Evolutionary conservation across 2,888 invertebrate species (phyloP), one percentile per base, ranked within the genome.

Genomic region (Lamproptera curius): DNA sequence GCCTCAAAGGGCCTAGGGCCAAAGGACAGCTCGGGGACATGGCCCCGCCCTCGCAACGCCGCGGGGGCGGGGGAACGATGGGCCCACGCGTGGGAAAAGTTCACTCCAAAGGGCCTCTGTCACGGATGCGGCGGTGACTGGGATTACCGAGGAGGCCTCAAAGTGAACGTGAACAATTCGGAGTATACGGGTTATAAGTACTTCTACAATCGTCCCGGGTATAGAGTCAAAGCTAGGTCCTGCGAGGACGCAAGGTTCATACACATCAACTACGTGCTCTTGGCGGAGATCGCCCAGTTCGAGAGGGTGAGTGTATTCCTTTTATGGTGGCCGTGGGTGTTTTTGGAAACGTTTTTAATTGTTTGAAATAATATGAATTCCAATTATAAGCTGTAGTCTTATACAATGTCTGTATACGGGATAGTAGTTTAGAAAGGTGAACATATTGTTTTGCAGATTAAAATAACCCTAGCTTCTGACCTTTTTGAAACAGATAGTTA

Each of bases 171-270:
- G 53, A 53, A 77, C 56, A 86, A 77, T 85, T 81, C 76, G 81
- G 85, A 85, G 59, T 85, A 87, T 74, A 79, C 83, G 84, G 86
- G 86, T 84, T 87, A 79, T 61, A 85, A 64, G 45, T 87, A 87
- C 62, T 81, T 70, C 59, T 72, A 69, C 59, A 79, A 66, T 52
- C 76, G 65, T 40, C 86, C 86, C 16, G 86, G 86, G 28, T 81
- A 70, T 34, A 68, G 86, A 54, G 63, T 77, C 43, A 79, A 72
- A 51, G 69, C 85, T 31, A 75, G 85, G 46, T 88, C 85, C 50
- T 80, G 88, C 58, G 91, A 91, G 58, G 92, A 92, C 63, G 91
- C 91, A 8, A 81, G 92, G 56, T 92, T 90, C 70, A 85, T 93
- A 61, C 90, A 91, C 67, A 85, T 93, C 63, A 92, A 91, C 70